Evolutionary conservation across 2,797 vertebrate species (phyloP), one percentile per base, ranked within the genome.

Genomic region (Sebastes elongatus): DNA sequence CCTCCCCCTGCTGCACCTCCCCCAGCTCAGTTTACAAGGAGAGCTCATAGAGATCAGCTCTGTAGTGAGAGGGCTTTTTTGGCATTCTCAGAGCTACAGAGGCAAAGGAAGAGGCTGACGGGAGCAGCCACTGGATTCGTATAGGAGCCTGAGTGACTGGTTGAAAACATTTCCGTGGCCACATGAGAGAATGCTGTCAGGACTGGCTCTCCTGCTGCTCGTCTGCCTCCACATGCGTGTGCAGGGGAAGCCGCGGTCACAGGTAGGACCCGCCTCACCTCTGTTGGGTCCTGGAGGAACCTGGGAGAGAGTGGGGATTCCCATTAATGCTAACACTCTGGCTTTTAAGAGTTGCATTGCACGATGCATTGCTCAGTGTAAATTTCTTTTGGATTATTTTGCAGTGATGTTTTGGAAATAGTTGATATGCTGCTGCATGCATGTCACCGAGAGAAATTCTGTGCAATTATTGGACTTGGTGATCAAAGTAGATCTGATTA

Each of bases 161-260:
- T 88, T 4, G 59, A 68, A 20, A 35, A 63, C 82, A 42, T 90
- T 89, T 76, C 71, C 70, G 82, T 62, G 84, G 83, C 71, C 78
- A 84, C 82, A 86, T 86, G 88, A 90, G 91, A 92, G 89, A 92
- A 95, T 96, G 95, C 91, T 95, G 86, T 90, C 92, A 30, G 90
- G 88, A 80, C 85, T 92, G 86, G 63, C 89, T 75, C 92, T 95
- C 23, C 94, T 96, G 93, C 89, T 95, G 90, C 93, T 97, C 83
- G 88, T 96, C 93, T 97, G 94, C 95, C 96, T 97, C 93, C 97
- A 97, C 71, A 92, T 96, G 93, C 94, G 94, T 86, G 86, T 92
- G 80, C 90, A 96, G 94, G 97, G 96, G 90, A 96, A 96, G 96
- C 95, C 95, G 89, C 94, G 94, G 93, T 93, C 93, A 89, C 96